These are phyloP conservation scores for Sinocyclocheilus rhinocerous DNA, from an alignment of 2,113 vertebrate genomes.

Conservation along the genomic window DNA sequence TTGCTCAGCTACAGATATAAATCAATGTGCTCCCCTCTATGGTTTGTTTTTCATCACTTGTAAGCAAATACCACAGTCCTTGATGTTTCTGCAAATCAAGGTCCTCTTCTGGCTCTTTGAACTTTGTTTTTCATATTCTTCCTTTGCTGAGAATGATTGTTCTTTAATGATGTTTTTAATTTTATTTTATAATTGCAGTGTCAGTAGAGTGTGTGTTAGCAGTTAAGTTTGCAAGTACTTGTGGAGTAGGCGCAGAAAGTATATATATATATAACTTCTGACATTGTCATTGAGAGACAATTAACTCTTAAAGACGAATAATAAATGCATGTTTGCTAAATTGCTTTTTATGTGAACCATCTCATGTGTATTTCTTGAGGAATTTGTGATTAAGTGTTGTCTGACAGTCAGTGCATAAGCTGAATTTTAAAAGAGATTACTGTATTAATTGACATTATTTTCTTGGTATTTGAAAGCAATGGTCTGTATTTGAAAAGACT, in stretches of 20 bases:
- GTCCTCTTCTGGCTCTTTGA: no score
- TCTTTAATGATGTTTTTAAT: conserved; percentile 12
- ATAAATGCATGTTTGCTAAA: no score
- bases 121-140: neutral
- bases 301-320: no score
- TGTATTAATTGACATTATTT: neutral
- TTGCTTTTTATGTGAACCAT: no score
- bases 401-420: neutral
- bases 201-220: no score
- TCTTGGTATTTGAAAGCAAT: neutral
- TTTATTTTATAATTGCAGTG: neutral
- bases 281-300: neutral
- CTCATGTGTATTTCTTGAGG: neutral
- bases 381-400: neutral
- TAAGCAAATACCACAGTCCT: neutral
- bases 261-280: no score
- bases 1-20: neutral
- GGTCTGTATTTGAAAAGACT: neutral
- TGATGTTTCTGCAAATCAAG: no score
- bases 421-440: neutral
- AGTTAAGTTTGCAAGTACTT: no score
- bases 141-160: neutral
- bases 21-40: neutral
- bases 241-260: no score
- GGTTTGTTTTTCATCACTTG: neutral